These are phyloP conservation scores for Aphaenogaster ashmeadi DNA, from an alignment of 1,140 invertebrate species.

Conservation along the genomic window DNA sequence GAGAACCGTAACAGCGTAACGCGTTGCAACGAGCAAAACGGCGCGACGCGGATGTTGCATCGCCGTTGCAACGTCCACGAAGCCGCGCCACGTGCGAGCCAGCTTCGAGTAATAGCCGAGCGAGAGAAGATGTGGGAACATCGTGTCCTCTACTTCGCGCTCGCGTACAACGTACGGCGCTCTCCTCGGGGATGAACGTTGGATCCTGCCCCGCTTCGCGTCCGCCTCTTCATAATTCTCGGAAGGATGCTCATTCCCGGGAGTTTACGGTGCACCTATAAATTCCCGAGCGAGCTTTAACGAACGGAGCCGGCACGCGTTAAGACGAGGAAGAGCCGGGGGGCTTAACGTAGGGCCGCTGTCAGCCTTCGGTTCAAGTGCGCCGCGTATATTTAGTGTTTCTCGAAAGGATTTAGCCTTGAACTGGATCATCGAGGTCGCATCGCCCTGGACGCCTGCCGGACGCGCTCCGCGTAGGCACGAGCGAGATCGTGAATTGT, in stretches of 20 bases:
- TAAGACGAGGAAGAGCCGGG: conserved; percentile 5
- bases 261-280: conserved; percentile 56
- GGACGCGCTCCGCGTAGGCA: neutral
- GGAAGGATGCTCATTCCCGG: conserved; percentile 28
- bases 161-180: conserved; percentile 6
- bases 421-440: conserved; percentile 33
- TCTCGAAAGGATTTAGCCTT: conserved; percentile 30
- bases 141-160: conserved; percentile 67
- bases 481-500: neutral
- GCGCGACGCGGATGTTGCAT: conserved; percentile 62
- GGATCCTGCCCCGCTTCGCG: neutral
- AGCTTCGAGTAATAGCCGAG: conserved; percentile 22
- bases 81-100: conserved; percentile 33
- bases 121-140: conserved; percentile 77
- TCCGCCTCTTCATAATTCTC: conserved; percentile 26
- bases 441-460: neutral
- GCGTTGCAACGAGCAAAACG: conserved; percentile 41
- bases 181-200: conserved; percentile 34
- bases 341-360: neutral
- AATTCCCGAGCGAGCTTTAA: conserved; percentile 52
- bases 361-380: neutral
- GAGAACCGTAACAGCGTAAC: neutral
- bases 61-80: neutral
- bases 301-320: conserved; percentile 54
- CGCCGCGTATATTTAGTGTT: conserved; percentile 8